Evolutionary conservation across 2,797 vertebrate genomes (phyloP).

Genomic region (Lophotriccus pileatus): DNA sequence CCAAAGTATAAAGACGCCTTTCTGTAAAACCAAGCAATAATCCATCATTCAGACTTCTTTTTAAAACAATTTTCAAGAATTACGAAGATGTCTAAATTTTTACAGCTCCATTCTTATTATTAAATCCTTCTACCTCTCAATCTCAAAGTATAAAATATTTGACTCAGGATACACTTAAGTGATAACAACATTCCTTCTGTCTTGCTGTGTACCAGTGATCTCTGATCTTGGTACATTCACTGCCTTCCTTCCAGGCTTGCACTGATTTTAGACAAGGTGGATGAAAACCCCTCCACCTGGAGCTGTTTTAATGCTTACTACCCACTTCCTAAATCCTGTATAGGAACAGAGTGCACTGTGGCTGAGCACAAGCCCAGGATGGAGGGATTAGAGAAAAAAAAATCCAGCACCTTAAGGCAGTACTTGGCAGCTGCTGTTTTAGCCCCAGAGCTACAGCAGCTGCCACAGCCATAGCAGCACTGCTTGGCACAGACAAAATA

Average conservation of each 20-base stretch:
- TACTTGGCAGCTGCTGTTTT: conserved; percentile 20
- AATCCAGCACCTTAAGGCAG: conserved; percentile 3
- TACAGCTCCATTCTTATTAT: not conserved
- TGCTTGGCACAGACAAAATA: not conserved
- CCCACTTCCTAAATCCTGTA: not conserved
- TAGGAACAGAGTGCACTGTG: not conserved
- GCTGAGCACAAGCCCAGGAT: not conserved
- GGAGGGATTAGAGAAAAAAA: conserved; percentile 1
- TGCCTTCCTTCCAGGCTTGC: not conserved
- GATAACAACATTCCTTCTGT: not conserved
- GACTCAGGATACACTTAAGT: not conserved
- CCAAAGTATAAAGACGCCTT: not conserved
- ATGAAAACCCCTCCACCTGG: not conserved
- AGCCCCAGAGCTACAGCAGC: conserved; percentile 31
- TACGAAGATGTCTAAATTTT: not conserved
- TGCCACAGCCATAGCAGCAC: not conserved
- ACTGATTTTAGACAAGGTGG: not conserved
- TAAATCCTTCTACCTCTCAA: not conserved
- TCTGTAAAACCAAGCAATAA: not conserved
- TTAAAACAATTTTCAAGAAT: not conserved
- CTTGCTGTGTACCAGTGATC: not conserved
- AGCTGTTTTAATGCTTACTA: not conserved
- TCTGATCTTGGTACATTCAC: not conserved
- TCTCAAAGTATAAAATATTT: not conserved
- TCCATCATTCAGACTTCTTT: not conserved